Percentiles rank a stretch among this genome's conserved stretches.
Conservation (phyloP, 1,140 invertebrate genomes). For the Gonatopus flavifemur region DNA sequence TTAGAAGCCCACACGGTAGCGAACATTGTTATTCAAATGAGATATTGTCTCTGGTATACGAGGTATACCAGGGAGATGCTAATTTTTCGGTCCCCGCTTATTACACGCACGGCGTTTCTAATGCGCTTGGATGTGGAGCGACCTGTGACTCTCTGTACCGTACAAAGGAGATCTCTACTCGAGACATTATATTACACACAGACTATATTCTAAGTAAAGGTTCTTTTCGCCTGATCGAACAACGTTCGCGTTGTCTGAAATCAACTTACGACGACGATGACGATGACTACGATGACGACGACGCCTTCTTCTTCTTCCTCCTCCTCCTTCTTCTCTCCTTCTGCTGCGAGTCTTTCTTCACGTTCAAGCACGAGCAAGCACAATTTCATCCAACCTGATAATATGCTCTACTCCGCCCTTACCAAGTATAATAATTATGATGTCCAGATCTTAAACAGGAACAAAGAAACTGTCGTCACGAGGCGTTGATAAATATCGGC, state of each 20-base stretch:
- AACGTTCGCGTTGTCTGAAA: too few species aligned
- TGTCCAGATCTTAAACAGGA: slow-evolving; percentile 15
- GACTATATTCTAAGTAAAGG: too few species aligned
- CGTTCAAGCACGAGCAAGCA: too few species aligned
- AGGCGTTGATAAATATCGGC: not conserved
- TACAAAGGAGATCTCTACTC: too few species aligned
- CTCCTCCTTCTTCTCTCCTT: too few species aligned
- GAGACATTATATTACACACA: too few species aligned
- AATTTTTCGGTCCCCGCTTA: slow-evolving; percentile 50
- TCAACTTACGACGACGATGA: too few species aligned
- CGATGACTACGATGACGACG: too few species aligned
- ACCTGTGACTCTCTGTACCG: not conserved
- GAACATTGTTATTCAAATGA: slow-evolving; percentile 58
- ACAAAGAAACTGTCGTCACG: slow-evolving; percentile 23
- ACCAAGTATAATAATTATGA: slow-evolving; percentile 15
- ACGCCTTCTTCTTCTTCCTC: too few species aligned
- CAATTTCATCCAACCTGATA: slow-evolving; percentile 16
- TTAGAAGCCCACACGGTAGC: slow-evolving; percentile 57
- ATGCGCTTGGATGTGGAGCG: slow-evolving; percentile 51
- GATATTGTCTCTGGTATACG: slow-evolving; percentile 51
- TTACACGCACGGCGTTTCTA: slow-evolving; percentile 50
- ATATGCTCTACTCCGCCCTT: slow-evolving; percentile 1
- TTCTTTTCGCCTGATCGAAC: too few species aligned
- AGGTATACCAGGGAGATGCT: slow-evolving; percentile 46
- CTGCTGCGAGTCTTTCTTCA: too few species aligned